These are phyloP conservation scores for Serrognathus titanus DNA, from an alignment of 2,888 invertebrate species.

Conservation along the genomic window DNA sequence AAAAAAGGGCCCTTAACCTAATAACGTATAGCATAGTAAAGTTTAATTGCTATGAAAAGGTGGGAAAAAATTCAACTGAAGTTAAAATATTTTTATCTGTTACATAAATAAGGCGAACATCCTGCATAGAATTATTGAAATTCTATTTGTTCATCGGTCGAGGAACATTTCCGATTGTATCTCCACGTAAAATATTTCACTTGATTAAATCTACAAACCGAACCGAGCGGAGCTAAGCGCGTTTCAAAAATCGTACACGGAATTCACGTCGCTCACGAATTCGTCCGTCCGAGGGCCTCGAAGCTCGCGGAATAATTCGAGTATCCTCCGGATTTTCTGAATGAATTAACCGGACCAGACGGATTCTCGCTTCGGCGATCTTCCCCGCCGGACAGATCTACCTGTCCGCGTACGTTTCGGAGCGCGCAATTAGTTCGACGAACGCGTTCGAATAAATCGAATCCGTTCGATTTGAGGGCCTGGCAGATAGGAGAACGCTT, in stretches of 20 bases:
- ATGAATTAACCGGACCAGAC: not conserved
- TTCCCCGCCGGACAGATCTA: not conserved
- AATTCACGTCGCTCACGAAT: slow-evolving; percentile 1
- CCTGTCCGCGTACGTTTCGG: too few relatives aligned
- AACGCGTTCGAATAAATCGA: too few relatives aligned
- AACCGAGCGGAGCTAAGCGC: not conserved
- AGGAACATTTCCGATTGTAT: not conserved
- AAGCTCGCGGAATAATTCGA: not conserved
- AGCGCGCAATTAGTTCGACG: too few relatives aligned
- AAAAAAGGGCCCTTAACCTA: too few relatives aligned
- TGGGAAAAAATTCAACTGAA: too few relatives aligned
- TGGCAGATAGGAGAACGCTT: too few relatives aligned
- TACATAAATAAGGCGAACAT: not conserved
- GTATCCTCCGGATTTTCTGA: not conserved
- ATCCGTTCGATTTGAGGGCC: too few relatives aligned
- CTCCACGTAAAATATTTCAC: not conserved
- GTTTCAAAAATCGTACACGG: not conserved
- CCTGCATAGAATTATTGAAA: not conserved
- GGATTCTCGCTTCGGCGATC: not conserved
- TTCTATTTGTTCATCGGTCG: not conserved
- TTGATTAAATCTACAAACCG: slow-evolving; percentile 1
- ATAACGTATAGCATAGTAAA: too few relatives aligned
- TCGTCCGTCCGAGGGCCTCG: not conserved
- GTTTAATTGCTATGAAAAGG: too few relatives aligned
- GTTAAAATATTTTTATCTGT: not conserved